phyloP scores from a whole-genome alignment of 2,888 invertebrate genomes.

The Parnassius glacialis region DNA sequence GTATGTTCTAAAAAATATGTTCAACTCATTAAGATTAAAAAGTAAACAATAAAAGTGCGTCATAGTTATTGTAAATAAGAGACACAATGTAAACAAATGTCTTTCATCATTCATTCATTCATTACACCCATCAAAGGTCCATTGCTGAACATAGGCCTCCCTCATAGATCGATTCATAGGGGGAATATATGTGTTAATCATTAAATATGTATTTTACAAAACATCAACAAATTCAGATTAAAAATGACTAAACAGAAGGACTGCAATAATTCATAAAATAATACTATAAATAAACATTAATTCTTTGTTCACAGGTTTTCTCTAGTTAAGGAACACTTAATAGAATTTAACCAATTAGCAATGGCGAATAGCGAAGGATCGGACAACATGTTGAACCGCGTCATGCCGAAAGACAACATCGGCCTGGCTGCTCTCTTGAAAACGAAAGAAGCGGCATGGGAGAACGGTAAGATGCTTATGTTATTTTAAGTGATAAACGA shows the following conservation, averaged over 20 bases:
- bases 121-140: too few relatives aligned
- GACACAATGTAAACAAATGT: too few relatives aligned
- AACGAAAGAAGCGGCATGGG: constrained; percentile 97
- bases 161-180: too few relatives aligned
- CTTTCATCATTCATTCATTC: too few relatives aligned
- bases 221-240: too few relatives aligned
- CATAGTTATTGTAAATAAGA: too few relatives aligned
- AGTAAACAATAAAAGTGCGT: too few relatives aligned
- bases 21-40: not conserved
- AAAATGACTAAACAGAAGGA: too few relatives aligned
- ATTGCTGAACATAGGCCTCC: too few relatives aligned
- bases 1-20: constrained; percentile 74
- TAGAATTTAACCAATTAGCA: constrained; percentile 99
- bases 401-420: constrained; percentile 99
- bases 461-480: constrained; percentile 82
- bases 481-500: not conserved
- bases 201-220: too few relatives aligned
- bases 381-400: constrained; percentile 98
- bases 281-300: not conserved
- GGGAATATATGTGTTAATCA: too few relatives aligned
- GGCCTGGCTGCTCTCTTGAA: constrained; percentile 97
- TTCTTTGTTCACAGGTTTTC: constrained; percentile 87
- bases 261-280: too few relatives aligned
- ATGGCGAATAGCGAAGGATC: constrained; percentile 99
- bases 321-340: constrained; percentile 96